Percentiles rank a stretch among this genome's conserved stretches.
These are phyloP conservation scores for Calyptomena viridis DNA, from an alignment of 2,113 vertebrate species.

Conservation along the genomic window DNA sequence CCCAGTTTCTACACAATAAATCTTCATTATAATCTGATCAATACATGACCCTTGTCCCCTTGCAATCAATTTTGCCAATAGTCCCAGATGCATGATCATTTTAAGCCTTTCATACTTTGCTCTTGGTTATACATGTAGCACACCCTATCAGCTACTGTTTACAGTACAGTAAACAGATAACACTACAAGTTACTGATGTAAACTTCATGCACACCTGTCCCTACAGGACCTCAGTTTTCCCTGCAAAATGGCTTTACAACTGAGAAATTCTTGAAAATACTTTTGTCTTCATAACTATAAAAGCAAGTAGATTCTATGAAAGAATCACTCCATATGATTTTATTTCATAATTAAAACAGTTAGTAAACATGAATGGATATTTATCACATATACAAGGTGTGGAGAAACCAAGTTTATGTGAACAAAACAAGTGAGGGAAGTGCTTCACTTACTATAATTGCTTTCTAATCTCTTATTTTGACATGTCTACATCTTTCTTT, in stretches of 20 bases:
- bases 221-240: background rate
- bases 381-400: background rate
- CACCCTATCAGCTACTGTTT: background rate
- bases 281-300: background rate
- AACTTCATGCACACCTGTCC: background rate
- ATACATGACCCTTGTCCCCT: background rate
- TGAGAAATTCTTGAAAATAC: background rate
- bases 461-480: background rate
- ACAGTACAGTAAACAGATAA: background rate
- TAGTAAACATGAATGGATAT: background rate
- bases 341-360: background rate
- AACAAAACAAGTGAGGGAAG: background rate
- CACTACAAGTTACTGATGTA: background rate
- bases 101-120: background rate
- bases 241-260: background rate
- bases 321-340: background rate
- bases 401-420: background rate
- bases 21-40: constrained; percentile 10
- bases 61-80: background rate
- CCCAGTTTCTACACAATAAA: background rate
- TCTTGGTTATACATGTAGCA: background rate
- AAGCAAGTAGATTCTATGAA: background rate
- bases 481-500: background rate
- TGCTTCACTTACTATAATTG: background rate
- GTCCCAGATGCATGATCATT: background rate